Evolutionary conservation across 2,888 invertebrate genomes (phyloP), one percentile per base, ranked within the genome.

Genomic region (Uloborus plumipes): DNA sequence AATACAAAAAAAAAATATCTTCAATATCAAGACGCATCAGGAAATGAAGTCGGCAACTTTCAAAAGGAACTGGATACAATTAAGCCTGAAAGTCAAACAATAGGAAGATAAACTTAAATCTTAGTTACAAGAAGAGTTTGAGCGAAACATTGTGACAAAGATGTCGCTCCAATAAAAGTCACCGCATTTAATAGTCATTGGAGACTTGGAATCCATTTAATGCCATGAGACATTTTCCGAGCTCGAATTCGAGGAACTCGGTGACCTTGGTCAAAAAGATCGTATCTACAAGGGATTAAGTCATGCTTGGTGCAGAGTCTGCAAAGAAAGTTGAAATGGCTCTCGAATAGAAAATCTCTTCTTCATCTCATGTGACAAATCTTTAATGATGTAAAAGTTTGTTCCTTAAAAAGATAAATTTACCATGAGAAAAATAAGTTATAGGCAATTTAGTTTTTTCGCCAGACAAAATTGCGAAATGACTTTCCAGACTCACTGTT

Each of bases 81-180:
- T 31, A 39, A 51, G 50, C 31, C 50, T 31, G 65, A 53, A 47
- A 64, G 26, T 51, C 61, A 51, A 11, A 55, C 55, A 70, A 58
- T 58, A 58, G 39, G 31, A 31, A 31, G 31, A 31, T 7, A 31
- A 31, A 31, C 31, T 31, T 31, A 4, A 53, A 53, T 53, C 31
- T 15, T 7, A 53, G 15, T 53, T 15, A 15, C 18, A n/a, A 22
- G 22, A 2, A 71, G 59, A 49, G 49, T 47, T 59, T 16, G 49
- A 20, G 20, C 64, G 75, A 75, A 75, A 66, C 59, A 75, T 66
- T 75, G 66, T 66, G 75, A 75, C 75, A 75, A 26, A 50, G 26
- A 49, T 50, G 74, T 75, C 74, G 66, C 49, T 26, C 11, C 58
- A 58, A 75, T 75, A 59, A 26, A 22, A 31, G 31, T 7, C 31